phyloP scores from a whole-genome alignment of 2,888 invertebrate genomes.

The Brachynemurus nebulosus region DNA sequence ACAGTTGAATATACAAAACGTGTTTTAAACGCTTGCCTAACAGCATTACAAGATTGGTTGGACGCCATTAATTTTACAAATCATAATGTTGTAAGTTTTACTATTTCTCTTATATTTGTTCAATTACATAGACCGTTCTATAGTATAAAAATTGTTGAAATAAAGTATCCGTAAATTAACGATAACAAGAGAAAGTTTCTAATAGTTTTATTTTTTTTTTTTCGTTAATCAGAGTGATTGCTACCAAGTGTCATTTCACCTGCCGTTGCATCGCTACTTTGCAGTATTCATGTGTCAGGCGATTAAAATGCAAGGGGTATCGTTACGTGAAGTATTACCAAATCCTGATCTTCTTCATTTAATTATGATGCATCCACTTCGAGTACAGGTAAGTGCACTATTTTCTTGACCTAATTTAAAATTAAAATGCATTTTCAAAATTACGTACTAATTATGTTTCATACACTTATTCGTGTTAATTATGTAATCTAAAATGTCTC shows the following conservation, averaged over 20 bases:
- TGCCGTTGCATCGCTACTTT: constrained; percentile 91
- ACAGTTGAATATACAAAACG: constrained; percentile 62
- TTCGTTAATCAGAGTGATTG: constrained; percentile 62
- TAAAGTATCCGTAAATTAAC: not conserved
- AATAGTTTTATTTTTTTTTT: constrained; percentile 2
- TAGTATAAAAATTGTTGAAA: too few relatives aligned
- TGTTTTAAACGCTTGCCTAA: constrained; percentile 61
- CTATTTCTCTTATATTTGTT: not conserved
- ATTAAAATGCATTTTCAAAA: too few relatives aligned
- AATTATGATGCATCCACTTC: constrained; percentile 80
- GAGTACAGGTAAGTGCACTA: constrained; percentile 85
- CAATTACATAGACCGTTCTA: too few relatives aligned
- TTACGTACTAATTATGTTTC: too few relatives aligned
- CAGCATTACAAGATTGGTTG: constrained; percentile 76
- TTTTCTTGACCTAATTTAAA: too few relatives aligned
- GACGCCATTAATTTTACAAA: constrained; percentile 64
- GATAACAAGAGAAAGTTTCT: not conserved
- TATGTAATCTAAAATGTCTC: too few relatives aligned
- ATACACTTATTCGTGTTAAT: too few relatives aligned
- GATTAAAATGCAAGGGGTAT: constrained; percentile 63
- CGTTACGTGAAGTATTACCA: constrained; percentile 67
- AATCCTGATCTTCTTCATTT: constrained; percentile 62
- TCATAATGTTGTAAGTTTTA: constrained; percentile 46
- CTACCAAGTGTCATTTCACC: constrained; percentile 88
- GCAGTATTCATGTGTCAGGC: constrained; percentile 78